Evolutionary conservation across 2,113 vertebrate genomes (phyloP).

Genomic region (Chlorodrepanis virens): DNA sequence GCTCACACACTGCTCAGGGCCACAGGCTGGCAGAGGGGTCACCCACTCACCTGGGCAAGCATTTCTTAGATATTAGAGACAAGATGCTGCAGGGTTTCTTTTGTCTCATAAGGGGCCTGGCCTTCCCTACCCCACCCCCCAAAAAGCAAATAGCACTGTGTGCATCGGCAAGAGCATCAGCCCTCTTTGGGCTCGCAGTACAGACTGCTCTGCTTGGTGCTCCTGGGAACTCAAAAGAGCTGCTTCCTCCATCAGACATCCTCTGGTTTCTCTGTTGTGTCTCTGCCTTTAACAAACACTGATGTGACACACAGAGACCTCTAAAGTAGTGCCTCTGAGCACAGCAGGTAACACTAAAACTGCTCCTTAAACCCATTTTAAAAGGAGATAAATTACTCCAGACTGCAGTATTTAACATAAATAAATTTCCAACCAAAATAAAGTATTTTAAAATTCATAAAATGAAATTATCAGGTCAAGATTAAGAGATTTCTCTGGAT

Average conservation of each 20-base stretch:
- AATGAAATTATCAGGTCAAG: fast-evolving
- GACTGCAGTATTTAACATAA: background rate
- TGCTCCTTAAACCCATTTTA: background rate
- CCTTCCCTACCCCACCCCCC: background rate
- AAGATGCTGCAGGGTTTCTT: background rate
- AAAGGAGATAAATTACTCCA: background rate
- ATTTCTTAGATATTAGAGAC: background rate
- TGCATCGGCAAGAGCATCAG: background rate
- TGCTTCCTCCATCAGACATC: background rate
- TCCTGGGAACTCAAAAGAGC: background rate
- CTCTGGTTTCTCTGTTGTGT: background rate
- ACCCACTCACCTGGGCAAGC: too few relatives aligned
- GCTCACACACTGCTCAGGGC: fast-evolving
- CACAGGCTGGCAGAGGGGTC: fast-evolving
- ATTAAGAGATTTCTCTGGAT: background rate
- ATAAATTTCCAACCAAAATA: background rate
- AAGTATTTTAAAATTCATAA: background rate
- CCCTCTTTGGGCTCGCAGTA: background rate
- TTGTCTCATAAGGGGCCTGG: background rate
- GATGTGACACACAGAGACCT: background rate
- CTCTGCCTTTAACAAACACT: background rate
- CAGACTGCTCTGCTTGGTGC: background rate
- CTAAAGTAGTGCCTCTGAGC: background rate
- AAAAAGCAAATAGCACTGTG: fast-evolving
- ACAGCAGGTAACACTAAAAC: background rate